phyloP scores from a whole-genome alignment of 2,797 vertebrate species.

The Anguilla pacifica region DNA sequence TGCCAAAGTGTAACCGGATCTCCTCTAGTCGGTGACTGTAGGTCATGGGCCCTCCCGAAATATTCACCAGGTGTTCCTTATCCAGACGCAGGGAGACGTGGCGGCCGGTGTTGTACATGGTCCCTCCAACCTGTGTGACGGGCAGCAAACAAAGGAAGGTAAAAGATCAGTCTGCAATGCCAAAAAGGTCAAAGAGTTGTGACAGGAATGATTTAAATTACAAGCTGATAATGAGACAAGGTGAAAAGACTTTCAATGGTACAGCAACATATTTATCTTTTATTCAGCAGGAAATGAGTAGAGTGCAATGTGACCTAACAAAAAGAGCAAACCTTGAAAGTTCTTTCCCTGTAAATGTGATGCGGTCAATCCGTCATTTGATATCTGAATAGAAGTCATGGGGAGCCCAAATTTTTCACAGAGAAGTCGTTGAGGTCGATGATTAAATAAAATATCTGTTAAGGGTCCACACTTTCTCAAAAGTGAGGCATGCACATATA shows the following conservation, averaged over 20 bases:
- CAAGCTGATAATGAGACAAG: background rate
- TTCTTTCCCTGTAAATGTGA: background rate
- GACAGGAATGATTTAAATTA: constrained; percentile 13
- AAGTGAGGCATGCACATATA: background rate
- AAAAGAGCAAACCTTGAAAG: background rate
- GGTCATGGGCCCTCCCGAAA: constrained; percentile 95
- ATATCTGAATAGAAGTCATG: background rate
- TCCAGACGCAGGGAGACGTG: constrained; percentile 94
- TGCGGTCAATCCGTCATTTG: background rate
- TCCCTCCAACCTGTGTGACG: constrained; percentile 85
- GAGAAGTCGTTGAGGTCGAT: background rate
- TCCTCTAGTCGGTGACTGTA: constrained; percentile 98
- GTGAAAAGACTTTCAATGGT: background rate
- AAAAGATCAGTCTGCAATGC: background rate
- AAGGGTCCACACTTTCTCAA: background rate
- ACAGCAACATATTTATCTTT: background rate
- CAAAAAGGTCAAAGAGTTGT: background rate
- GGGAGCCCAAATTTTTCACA: constrained; percentile 21
- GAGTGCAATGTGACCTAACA: background rate
- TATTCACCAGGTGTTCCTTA: constrained; percentile 97
- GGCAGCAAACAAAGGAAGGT: background rate
- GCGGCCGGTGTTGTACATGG: constrained; percentile 98
- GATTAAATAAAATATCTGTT: constrained; percentile 26
- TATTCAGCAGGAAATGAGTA: background rate
- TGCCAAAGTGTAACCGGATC: constrained; percentile 95